These are phyloP conservation scores for Marmota monax DNA, from an alignment of 2,113 vertebrate genomes.

Conservation along the genomic window DNA sequence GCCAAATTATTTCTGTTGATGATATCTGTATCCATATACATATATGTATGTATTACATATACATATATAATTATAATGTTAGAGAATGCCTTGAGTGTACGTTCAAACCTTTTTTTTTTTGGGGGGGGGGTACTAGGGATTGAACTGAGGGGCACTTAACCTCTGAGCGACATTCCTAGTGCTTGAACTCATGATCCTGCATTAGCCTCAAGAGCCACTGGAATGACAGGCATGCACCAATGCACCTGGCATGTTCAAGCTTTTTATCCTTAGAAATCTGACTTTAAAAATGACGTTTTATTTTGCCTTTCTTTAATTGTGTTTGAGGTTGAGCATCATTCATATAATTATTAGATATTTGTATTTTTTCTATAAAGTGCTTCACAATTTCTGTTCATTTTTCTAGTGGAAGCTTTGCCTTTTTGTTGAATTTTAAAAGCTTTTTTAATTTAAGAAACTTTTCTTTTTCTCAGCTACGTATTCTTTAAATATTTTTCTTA, in stretches of 20 bases:
- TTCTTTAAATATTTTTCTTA: background rate
- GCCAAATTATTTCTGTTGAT: background rate
- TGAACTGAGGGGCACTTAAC: too few relatives aligned
- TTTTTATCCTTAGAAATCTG: background rate
- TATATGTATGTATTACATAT: background rate
- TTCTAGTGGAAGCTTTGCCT: background rate
- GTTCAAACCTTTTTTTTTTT: background rate
- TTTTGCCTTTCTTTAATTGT: background rate
- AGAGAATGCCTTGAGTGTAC: background rate
- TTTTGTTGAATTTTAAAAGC: constrained; percentile 21
- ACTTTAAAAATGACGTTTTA: background rate
- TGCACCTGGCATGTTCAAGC: too few relatives aligned
- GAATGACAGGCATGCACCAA: too few relatives aligned
- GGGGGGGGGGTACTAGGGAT: too few relatives aligned
- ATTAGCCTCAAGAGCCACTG: too few relatives aligned
- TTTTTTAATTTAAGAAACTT: background rate
- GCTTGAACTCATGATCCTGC: too few relatives aligned
- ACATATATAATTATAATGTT: background rate
- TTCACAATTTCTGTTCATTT: background rate
- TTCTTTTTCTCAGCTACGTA: constrained; percentile 5
- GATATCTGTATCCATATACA: background rate
- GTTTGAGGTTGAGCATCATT: background rate
- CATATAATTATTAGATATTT: background rate
- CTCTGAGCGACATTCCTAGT: too few relatives aligned
- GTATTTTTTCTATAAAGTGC: background rate